These are phyloP conservation scores for Grammomys dolichurus DNA, from an alignment of 2,113 vertebrate genomes.

Conservation along the genomic window DNA sequence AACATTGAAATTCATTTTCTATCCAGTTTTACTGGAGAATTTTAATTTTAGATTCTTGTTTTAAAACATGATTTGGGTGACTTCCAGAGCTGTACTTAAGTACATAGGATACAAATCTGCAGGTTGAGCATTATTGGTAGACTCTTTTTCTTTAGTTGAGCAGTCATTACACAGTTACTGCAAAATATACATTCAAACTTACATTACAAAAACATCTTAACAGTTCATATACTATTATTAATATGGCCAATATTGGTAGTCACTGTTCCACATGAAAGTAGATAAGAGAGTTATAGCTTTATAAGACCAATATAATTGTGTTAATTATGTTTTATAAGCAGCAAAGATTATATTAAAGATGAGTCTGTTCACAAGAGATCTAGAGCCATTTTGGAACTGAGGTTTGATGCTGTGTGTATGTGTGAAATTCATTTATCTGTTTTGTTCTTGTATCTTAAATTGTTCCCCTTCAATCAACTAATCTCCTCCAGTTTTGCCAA, in stretches of 20 bases:
- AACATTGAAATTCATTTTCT: background rate
- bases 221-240: background rate
- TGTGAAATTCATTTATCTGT: background rate
- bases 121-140: background rate
- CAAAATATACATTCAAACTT: constrained; percentile 11
- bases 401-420: background rate
- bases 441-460: background rate
- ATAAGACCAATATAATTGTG: background rate
- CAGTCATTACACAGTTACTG: background rate
- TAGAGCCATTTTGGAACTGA: background rate
- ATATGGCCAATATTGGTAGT: background rate
- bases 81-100: background rate
- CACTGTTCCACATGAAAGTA: background rate
- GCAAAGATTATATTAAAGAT: background rate
- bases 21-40: background rate
- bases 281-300: background rate
- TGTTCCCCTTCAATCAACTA: background rate
- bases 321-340: background rate
- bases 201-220: background rate
- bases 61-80: constrained; percentile 1
- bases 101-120: background rate
- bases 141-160: background rate
- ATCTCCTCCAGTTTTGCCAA: background rate
- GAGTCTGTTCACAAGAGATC: background rate
- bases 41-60: constrained; percentile 36